Evolutionary conservation across 2,797 vertebrate species (phyloP), one percentile per base, ranked within the genome.

Genomic region (Martes flavigula): DNA sequence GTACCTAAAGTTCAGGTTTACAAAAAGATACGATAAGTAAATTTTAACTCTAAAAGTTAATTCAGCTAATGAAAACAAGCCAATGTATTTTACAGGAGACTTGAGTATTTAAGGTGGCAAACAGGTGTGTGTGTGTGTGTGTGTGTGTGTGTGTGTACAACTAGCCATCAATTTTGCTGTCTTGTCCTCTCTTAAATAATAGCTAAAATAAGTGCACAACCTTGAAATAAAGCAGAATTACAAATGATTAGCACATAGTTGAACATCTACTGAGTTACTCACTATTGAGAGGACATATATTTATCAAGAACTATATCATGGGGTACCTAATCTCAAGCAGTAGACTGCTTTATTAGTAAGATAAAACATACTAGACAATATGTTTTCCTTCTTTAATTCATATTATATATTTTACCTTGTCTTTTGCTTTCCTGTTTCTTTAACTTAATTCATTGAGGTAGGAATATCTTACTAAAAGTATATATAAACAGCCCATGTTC

Each of bases 221-320:
- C 66, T 84, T 56, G 30, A 84, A 91, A 86, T 78, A 27, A 94
- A 83, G 21, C 58, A 91, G 27, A 91, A 91, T 95, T 85, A 43
- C 32, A 79, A 91, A 91, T 66, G 56, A 51, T 11, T 8, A 73
- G 11, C 35, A 62, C 48, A 25, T 14, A 88, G 70, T 43, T 77
- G 40, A 75, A 81, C 30, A 91, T 62, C 25, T 81, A 25, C 48
- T 62, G 35, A 70, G 2, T 48, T 70, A 70, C 35, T 82, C 68
- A 83, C 64, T 66, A 7, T 3, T 83, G 81, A 86, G 73, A 72
- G 51, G 51, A 54, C 17, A 54, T 18, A 54, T 17, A 54, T 51
- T 27, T 87, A 64, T 64, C 43, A 51, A 43, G 64, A 23, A 40
- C 3, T 54, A 21, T 18, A 15, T 20, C 38, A 75, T 54, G 5